These are phyloP conservation scores for Aphidius colemani DNA, from an alignment of 2,888 invertebrate species.

Conservation along the genomic window DNA sequence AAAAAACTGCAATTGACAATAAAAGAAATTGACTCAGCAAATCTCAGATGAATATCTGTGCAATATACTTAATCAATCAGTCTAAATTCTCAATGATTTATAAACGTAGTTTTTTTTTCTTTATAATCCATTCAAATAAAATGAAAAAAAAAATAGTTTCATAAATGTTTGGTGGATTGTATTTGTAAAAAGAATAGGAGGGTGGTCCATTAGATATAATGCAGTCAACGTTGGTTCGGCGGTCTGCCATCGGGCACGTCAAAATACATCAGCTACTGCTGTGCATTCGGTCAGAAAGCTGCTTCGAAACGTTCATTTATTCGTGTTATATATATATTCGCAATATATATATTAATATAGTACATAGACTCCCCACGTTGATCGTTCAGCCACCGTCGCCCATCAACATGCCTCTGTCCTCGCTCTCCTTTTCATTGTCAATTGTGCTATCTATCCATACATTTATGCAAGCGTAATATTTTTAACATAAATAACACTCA, in stretches of 20 bases:
- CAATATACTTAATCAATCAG: too few relatives aligned
- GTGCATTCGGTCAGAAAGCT: conserved; percentile 56
- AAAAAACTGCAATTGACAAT: too few relatives aligned
- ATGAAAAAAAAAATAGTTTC: too few relatives aligned
- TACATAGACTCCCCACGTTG: conserved; percentile 55
- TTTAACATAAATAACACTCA: too few relatives aligned
- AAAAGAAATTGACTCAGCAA: too few relatives aligned
- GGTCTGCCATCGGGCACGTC: conserved; percentile 54
- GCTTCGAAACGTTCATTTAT: conserved; percentile 36
- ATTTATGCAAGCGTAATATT: too few relatives aligned
- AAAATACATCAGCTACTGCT: conserved; percentile 59
- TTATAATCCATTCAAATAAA: too few relatives aligned
- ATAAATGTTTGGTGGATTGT: too few relatives aligned
- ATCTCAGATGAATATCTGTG: too few relatives aligned
- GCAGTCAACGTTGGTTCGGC: conserved; percentile 57
- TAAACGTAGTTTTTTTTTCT: too few relatives aligned
- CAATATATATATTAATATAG: background rate
- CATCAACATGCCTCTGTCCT: conserved; percentile 21
- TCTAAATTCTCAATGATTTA: too few relatives aligned
- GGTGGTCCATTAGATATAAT: conserved; percentile 49
- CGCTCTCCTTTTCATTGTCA: conserved; percentile 29
- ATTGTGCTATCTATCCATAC: background rate
- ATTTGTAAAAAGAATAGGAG: conserved; percentile 1
- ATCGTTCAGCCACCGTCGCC: conserved; percentile 31
- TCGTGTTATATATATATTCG: conserved; percentile 5